Percentiles rank a stretch among this genome's conserved stretches.
Conservation (phyloP, 2,797 vertebrate species). For the Darevskia nairensis region DNA sequence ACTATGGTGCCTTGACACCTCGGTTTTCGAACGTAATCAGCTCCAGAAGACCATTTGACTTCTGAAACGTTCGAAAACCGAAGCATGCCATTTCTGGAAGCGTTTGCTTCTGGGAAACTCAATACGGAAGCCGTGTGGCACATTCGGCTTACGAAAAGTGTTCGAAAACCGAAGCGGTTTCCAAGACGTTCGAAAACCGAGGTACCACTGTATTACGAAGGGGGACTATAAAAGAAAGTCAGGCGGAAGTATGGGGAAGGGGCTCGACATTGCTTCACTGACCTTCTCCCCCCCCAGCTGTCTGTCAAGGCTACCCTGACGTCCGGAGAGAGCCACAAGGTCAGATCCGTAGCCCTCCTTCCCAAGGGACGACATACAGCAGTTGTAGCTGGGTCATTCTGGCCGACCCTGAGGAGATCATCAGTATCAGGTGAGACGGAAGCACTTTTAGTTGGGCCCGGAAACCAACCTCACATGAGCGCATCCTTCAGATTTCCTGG, state of each 20-base stretch:
- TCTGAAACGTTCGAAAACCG: rapidly evolving
- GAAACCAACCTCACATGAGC: not conserved
- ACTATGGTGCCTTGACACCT: too few relatives aligned
- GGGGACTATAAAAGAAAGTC: not conserved
- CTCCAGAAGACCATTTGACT: too few relatives aligned
- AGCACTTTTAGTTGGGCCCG: too few relatives aligned
- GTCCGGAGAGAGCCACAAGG: not conserved
- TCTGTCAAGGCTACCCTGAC: conserved; percentile 33
- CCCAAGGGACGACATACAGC: not conserved
- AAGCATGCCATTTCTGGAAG: too few relatives aligned
- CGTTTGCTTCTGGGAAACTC: too few relatives aligned
- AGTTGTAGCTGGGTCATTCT: conserved; percentile 37
- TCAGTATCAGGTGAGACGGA: conserved; percentile 18
- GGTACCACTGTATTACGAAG: not conserved
- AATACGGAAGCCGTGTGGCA: too few relatives aligned
- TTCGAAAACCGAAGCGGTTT: too few relatives aligned
- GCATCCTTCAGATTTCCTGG: not conserved
- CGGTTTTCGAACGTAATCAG: too few relatives aligned
- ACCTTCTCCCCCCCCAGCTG: not conserved
- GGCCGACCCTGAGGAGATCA: not conserved
- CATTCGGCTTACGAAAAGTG: too few relatives aligned
- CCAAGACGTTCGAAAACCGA: too few relatives aligned
- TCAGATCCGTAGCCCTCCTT: conserved; percentile 6
- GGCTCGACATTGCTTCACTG: too few relatives aligned
- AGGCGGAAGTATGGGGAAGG: not conserved